phyloP scores from a whole-genome alignment of 1,140 invertebrate genomes.

The Anastatus disparis region DNA sequence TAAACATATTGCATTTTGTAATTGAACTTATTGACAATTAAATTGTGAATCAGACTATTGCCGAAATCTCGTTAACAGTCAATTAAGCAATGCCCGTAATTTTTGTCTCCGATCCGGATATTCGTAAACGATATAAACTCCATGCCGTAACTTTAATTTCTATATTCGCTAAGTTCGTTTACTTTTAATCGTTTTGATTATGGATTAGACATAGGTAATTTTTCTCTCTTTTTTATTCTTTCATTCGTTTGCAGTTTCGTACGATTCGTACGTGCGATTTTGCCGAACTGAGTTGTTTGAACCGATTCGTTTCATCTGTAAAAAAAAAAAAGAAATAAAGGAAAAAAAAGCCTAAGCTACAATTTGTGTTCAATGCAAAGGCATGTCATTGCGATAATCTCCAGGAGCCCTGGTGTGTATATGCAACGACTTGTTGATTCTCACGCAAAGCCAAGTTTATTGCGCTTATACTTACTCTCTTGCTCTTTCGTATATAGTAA shows the following conservation, averaged over 20 bases:
- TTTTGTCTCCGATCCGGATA: too few relatives aligned
- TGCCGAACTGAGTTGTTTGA: not conserved
- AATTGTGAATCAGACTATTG: too few relatives aligned
- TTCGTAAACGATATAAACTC: too few relatives aligned
- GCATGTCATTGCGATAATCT: conserved; percentile 16
- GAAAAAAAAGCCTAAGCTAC: not conserved
- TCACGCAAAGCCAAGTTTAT: conserved; percentile 28
- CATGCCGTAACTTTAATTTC: not conserved
- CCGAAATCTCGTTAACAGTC: too few relatives aligned
- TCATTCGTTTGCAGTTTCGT: too few relatives aligned
- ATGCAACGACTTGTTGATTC: conserved; percentile 10
- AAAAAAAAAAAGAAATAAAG: too few relatives aligned
- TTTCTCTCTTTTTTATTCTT: not conserved
- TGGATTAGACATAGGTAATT: not conserved
- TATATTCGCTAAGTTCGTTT: too few relatives aligned
- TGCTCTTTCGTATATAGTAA: too few relatives aligned
- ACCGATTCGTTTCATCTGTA: too few relatives aligned
- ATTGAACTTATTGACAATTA: too few relatives aligned
- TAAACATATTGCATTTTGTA: too few relatives aligned
- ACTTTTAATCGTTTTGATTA: not conserved
- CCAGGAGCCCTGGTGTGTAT: not conserved
- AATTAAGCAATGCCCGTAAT: too few relatives aligned
- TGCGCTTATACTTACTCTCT: not conserved
- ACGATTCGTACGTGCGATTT: not conserved
- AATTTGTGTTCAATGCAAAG: not conserved